Percentiles rank a stretch among this genome's conserved stretches.
phyloP scores from a whole-genome alignment of 2,888 invertebrate genomes.

The Disparrhopalites patrizii region DNA sequence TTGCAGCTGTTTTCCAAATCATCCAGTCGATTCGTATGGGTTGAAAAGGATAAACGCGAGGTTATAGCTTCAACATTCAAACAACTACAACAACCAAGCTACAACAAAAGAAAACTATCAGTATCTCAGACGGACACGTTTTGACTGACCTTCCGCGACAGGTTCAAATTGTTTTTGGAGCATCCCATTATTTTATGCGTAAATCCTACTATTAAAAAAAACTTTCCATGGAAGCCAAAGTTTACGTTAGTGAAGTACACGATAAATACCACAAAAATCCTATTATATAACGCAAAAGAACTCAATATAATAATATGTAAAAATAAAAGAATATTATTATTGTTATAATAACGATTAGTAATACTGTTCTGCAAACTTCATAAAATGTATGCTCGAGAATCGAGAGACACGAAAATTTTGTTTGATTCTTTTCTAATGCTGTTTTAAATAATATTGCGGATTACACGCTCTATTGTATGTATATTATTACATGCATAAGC shows the following conservation, averaged over 20 bases:
- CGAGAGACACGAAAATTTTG: background rate
- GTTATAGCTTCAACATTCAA: constrained; percentile 4
- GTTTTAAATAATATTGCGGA: too few species aligned
- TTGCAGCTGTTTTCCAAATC: constrained; percentile 90
- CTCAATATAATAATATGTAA: constrained; percentile 1
- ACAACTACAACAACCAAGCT: constrained; percentile 1
- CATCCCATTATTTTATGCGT: constrained; percentile 9
- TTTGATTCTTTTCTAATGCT: constrained; percentile 4
- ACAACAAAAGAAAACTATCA: constrained; percentile 4
- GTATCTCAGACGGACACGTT: constrained; percentile 10
- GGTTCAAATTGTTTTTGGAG: background rate
- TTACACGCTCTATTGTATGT: too few species aligned
- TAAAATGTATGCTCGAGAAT: too few species aligned
- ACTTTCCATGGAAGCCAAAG: constrained; percentile 9
- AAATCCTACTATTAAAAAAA: constrained; percentile 1
- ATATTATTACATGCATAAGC: background rate
- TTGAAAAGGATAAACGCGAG: constrained; percentile 55
- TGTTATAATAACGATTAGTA: too few species aligned
- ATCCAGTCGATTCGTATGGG: constrained; percentile 91
- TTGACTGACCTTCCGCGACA: constrained; percentile 9
- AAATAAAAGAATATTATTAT: too few species aligned
- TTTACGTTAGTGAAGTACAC: too few species aligned
- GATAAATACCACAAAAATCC: background rate
- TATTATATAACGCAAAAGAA: background rate
- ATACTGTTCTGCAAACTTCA: too few species aligned